phyloP scores from a whole-genome alignment of 2,888 invertebrate species.

The Glyphotaelius pellucidus region DNA sequence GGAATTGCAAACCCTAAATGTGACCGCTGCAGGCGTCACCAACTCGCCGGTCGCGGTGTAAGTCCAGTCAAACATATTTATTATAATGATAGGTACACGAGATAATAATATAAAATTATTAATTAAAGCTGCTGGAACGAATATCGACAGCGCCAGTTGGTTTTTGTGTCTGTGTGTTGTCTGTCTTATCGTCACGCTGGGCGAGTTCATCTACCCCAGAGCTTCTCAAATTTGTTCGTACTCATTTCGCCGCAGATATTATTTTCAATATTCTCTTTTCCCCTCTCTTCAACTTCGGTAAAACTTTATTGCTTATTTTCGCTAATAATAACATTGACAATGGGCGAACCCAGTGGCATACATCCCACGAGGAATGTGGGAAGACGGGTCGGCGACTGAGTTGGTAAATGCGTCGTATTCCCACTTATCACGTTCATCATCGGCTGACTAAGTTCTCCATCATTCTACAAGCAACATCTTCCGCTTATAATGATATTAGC shows the following conservation, averaged over 20 bases:
- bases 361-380: no score
- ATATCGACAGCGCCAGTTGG: not conserved
- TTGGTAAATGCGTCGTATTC: no score
- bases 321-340: not conserved
- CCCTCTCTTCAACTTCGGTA: no score
- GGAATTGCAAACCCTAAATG: not conserved
- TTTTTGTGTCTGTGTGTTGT: not conserved
- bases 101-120: not conserved
- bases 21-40: not conserved
- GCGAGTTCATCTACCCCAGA: not conserved
- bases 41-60: not conserved
- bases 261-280: not conserved
- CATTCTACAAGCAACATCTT: no score
- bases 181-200: not conserved
- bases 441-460: no score
- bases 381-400: no score
- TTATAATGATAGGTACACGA: not conserved
- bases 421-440: no score
- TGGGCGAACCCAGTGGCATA: not conserved
- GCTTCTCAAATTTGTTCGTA: not conserved
- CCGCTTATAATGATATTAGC: no score
- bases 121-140: not conserved
- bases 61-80: not conserved
- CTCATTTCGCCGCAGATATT: not conserved
- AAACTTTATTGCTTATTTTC: no score